Conservation (phyloP, 2,888 invertebrate species). For the Hesperia comma region DNA sequence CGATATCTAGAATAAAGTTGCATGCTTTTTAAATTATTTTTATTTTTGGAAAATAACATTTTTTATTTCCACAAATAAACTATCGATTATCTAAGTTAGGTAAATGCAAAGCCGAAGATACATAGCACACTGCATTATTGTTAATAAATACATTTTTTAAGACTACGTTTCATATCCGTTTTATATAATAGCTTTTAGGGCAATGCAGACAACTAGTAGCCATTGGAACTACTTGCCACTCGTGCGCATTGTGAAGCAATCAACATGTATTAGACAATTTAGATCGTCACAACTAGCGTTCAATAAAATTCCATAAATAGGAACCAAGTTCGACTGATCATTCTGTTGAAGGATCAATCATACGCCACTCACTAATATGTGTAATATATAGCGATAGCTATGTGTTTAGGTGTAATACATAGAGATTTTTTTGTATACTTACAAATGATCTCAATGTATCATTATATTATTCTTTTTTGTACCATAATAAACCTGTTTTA, state of each 20-base stretch:
- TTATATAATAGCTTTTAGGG: background rate
- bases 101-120: background rate
- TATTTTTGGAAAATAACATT: too few relatives aligned
- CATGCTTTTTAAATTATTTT: too few relatives aligned
- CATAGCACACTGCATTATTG: too few relatives aligned
- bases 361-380: too few relatives aligned
- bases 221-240: conserved; percentile 49
- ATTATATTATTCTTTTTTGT: too few relatives aligned
- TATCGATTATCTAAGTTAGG: background rate
- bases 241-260: conserved; percentile 76
- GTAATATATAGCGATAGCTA: background rate
- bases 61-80: too few relatives aligned
- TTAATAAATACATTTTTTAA: background rate
- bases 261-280: conserved; percentile 76
- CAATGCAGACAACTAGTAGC: conserved; percentile 32
- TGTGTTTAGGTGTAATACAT: background rate
- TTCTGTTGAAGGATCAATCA: conserved; percentile 29
- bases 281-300: conserved; percentile 63
- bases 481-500: too few relatives aligned
- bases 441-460: too few relatives aligned
- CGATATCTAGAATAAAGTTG: too few relatives aligned
- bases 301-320: conserved; percentile 56
- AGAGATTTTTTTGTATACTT: background rate
- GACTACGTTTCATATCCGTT: background rate
- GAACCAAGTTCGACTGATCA: conserved; percentile 42